Conservation (phyloP, 2,797 vertebrate species). For the Thalassophryne amazonica region DNA sequence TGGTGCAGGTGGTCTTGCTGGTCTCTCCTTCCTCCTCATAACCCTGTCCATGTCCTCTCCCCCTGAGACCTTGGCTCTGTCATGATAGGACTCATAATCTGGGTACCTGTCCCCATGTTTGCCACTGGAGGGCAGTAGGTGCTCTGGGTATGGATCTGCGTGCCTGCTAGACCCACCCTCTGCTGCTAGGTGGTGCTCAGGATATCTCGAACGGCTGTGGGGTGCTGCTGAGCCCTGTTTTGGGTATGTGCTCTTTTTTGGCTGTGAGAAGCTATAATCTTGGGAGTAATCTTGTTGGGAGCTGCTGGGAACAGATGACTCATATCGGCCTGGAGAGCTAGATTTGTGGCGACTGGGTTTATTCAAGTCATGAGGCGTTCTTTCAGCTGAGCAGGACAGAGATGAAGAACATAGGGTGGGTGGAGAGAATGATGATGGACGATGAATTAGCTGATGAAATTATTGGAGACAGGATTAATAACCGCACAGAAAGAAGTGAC, state of each 20-base stretch:
- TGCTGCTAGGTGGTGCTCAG: conserved; percentile 37
- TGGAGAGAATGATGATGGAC: conserved; percentile 26
- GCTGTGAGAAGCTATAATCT: conserved; percentile 68
- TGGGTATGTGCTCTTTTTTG: conserved; percentile 71
- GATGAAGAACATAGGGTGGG: conserved; percentile 8
- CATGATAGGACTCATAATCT: conserved; percentile 53
- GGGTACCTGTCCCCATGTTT: conserved; percentile 55
- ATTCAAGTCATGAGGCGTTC: conserved; percentile 55
- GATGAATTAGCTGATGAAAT: conserved; percentile 18
- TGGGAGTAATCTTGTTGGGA: conserved; percentile 48
- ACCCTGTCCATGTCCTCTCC: conserved; percentile 52
- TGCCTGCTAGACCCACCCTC: conserved; percentile 50
- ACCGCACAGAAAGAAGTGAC: conserved; percentile 29
- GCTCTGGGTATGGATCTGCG: conserved; percentile 63
- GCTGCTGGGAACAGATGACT: conserved; percentile 16
- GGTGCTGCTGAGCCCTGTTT: conserved; percentile 59
- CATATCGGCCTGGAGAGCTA: conserved; percentile 17
- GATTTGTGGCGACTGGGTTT: conserved; percentile 36
- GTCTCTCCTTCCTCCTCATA: conserved; percentile 67
- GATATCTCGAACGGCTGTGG: conserved; percentile 50
- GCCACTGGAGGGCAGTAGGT: conserved; percentile 49
- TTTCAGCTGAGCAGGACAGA: conserved; percentile 42
- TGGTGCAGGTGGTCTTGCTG: conserved; percentile 63
- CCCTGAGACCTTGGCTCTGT: conserved; percentile 29
- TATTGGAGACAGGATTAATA: conserved; percentile 37